These are phyloP conservation scores for Diadumene lineata DNA, from an alignment of 92 coral and sea anemone species.

Conservation along the genomic window DNA sequence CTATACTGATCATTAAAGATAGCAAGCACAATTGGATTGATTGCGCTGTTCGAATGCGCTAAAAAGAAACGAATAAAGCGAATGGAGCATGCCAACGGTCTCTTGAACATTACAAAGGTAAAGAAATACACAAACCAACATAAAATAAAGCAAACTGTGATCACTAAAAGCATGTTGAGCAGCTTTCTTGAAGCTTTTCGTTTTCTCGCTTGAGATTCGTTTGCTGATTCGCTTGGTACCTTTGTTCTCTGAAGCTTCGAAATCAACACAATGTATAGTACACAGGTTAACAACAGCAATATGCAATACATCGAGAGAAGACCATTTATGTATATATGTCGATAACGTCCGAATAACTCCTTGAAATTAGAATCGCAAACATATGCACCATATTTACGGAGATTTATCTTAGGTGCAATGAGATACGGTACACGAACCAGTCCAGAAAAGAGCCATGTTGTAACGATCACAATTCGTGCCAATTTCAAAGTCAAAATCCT, in stretches of 20 bases:
- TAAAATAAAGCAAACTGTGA: slow-evolving; percentile 42
- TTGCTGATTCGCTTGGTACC: background rate
- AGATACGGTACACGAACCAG: background rate
- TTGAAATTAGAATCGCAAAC: too few species aligned
- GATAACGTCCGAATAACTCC: too few species aligned
- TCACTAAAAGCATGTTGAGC: slow-evolving; percentile 27
- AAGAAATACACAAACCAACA: slow-evolving; percentile 60
- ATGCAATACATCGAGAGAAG: too few species aligned
- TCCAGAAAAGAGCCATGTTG: slow-evolving; percentile 33
- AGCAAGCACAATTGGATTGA: too few species aligned
- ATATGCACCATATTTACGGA: too few species aligned
- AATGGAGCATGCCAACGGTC: too few species aligned
- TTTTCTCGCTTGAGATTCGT: slow-evolving; percentile 7
- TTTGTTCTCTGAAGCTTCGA: slow-evolving; percentile 2
- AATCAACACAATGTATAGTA: slow-evolving; percentile 18
- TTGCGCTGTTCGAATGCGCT: too few species aligned
- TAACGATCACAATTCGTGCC: slow-evolving; percentile 14
- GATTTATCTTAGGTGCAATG: too few species aligned
- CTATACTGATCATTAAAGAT: too few species aligned
- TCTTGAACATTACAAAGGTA: too few species aligned
- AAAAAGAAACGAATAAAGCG: too few species aligned
- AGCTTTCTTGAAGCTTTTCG: slow-evolving; percentile 43
- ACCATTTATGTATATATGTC: too few species aligned
- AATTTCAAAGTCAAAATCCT: slow-evolving; percentile 23
- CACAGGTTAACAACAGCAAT: slow-evolving; percentile 16